Evolutionary conservation across 2,797 vertebrate species (phyloP).

Genomic region (Pangasius djambal): DNA sequence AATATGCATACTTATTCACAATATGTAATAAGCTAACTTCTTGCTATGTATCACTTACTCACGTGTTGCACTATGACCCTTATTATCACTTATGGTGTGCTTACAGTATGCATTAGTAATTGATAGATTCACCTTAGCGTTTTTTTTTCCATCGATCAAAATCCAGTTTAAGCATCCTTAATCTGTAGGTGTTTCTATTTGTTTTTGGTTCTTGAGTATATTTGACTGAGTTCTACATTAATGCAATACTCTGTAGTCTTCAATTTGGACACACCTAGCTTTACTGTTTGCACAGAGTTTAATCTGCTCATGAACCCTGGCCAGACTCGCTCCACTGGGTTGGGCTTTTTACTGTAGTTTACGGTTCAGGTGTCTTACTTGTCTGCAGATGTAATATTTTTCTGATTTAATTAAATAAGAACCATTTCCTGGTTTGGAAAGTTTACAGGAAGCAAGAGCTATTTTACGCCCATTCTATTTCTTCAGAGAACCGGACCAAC

Average conservation of each 20-base stretch:
- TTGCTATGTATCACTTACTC: not conserved
- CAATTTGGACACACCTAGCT: constrained; percentile 17
- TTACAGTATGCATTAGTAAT: not conserved
- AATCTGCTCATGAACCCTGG: not conserved
- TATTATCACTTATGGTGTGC: not conserved
- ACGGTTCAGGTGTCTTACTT: not conserved
- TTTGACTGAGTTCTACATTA: not conserved
- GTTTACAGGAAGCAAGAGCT: not conserved
- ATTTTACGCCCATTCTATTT: no score
- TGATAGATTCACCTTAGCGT: not conserved
- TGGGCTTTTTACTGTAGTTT: not conserved
- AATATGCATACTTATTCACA: not conserved
- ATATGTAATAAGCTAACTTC: not conserved
- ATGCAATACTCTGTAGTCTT: not conserved
- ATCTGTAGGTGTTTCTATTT: constrained; percentile 28
- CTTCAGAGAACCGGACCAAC: not conserved
- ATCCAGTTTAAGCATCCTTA: constrained; percentile 2
- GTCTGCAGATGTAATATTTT: not conserved
- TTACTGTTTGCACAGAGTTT: constrained; percentile 4
- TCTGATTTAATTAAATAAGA: not conserved
- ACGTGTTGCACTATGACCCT: not conserved
- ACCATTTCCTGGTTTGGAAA: not conserved
- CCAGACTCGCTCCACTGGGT: not conserved
- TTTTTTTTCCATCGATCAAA: not conserved
- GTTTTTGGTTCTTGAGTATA: not conserved